Conservation (phyloP, 92 coral and sea anemone species). For the Porites rus region DNA sequence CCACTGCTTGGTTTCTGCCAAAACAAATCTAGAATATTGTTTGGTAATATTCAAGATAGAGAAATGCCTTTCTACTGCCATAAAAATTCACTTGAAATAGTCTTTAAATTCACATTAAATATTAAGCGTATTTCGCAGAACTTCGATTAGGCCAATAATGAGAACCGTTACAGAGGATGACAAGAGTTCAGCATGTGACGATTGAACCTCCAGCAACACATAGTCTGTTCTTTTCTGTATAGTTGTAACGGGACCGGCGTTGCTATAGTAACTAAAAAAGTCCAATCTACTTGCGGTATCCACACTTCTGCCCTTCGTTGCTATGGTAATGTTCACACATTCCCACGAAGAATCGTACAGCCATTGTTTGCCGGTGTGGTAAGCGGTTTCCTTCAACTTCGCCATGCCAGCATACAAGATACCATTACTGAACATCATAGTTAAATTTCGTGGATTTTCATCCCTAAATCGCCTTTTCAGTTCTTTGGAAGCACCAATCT, state of each 20-base stretch:
- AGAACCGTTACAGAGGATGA: too few relatives aligned
- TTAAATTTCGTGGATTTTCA: constrained; percentile 37
- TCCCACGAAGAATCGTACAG: constrained; percentile 13
- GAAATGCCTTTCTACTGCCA: too few relatives aligned
- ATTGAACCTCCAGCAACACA: too few relatives aligned
- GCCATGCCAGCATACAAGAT: constrained; percentile 26
- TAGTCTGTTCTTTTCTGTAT: constrained; percentile 17
- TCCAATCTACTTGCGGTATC: neutral
- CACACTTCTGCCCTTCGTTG: neutral
- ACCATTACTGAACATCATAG: constrained; percentile 6
- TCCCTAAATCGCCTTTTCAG: constrained; percentile 18
- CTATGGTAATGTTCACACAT: constrained; percentile 8
- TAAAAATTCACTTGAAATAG: too few relatives aligned
- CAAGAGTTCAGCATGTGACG: too few relatives aligned
- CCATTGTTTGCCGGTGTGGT: constrained; percentile 16
- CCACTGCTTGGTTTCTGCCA: too few relatives aligned
- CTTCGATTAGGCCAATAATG: too few relatives aligned
- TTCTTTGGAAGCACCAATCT: constrained; percentile 6
- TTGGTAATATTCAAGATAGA: too few relatives aligned
- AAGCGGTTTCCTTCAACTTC: constrained; percentile 3
- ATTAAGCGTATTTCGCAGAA: too few relatives aligned
- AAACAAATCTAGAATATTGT: too few relatives aligned
- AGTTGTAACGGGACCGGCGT: constrained; percentile 19
- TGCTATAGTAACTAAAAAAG: constrained; percentile 12
- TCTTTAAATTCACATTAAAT: too few relatives aligned